A percentile compares a stretch with the other conserved stretches of the same genome.
Conservation (phyloP, 2,888 invertebrate species). For the Agonopterix heracliana region DNA sequence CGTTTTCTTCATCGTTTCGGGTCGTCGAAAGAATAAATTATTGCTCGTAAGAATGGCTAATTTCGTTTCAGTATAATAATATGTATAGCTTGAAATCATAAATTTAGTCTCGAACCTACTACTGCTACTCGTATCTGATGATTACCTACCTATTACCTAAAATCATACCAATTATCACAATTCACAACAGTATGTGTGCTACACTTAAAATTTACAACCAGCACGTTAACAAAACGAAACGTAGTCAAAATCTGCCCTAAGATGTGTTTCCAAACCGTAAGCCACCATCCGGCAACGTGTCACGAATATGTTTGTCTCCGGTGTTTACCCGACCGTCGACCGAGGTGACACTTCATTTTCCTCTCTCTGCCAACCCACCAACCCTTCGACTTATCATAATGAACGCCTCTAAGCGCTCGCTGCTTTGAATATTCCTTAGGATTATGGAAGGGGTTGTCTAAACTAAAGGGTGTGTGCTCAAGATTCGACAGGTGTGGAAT, state of each 20-base stretch:
- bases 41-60: too few relatives aligned
- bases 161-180: too few relatives aligned
- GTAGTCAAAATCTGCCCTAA: not conserved
- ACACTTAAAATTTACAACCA: too few relatives aligned
- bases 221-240: too few relatives aligned
- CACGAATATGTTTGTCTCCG: conserved; percentile 19
- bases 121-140: too few relatives aligned
- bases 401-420: conserved; percentile 30
- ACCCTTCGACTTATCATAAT: conserved; percentile 52
- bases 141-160: too few relatives aligned
- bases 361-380: conserved; percentile 14
- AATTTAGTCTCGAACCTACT: too few relatives aligned
- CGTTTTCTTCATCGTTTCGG: too few relatives aligned
- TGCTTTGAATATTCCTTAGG: conserved; percentile 33
- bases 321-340: conserved; percentile 30
- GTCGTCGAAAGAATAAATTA: too few relatives aligned
- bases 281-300: conserved; percentile 12
- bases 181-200: too few relatives aligned
- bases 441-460: conserved; percentile 23
- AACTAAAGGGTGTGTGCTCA: conserved; percentile 3
- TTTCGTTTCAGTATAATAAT: too few relatives aligned
- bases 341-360: conserved; percentile 49
- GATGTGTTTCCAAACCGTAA: conserved; percentile 13
- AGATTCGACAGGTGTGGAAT: not conserved
- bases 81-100: too few relatives aligned